Conservation (phyloP, 30 jellyfish, hydroid and myxozoan species). For the Hydractinia echinata region DNA sequence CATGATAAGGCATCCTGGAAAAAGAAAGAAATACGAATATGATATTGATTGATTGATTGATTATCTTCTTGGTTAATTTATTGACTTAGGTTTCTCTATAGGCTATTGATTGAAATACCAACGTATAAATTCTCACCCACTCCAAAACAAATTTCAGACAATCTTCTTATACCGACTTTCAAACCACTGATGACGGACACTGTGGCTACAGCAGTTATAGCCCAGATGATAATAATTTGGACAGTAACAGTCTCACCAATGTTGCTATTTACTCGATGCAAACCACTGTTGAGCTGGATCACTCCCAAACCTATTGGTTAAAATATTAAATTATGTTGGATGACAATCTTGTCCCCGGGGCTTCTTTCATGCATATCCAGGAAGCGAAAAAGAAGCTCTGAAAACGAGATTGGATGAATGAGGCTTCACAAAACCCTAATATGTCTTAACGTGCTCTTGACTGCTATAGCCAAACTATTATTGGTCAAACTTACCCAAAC, state of each 20-base stretch:
- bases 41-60: not conserved
- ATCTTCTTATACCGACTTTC: conserved; percentile 81
- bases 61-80: not conserved
- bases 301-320: conserved; percentile 55
- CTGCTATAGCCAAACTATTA: too few relatives aligned
- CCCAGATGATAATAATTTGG: conserved; percentile 84
- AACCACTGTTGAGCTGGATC: conserved; percentile 76
- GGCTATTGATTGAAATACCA: not conserved
- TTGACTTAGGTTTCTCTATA: not conserved
- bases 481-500: conserved; percentile 48
- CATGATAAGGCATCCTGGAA: conserved; percentile 59
- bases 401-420: too few relatives aligned
- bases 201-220: conserved; percentile 81
- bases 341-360: not conserved
- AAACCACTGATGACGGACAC: conserved; percentile 90
- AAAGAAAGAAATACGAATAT: conserved; percentile 2
- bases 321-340: not conserved
- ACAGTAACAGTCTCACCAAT: conserved; percentile 39
- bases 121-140: conserved; percentile 44
- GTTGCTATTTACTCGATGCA: conserved; percentile 55
- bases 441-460: too few relatives aligned
- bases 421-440: too few relatives aligned
- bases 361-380: too few relatives aligned
- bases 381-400: too few relatives aligned
- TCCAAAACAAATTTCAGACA: conserved; percentile 80